A percentile compares a stretch with the other conserved stretches of the same genome.
These are phyloP conservation scores for Ecliptopera silaceata DNA, from an alignment of 2,888 invertebrate genomes.

Conservation along the genomic window DNA sequence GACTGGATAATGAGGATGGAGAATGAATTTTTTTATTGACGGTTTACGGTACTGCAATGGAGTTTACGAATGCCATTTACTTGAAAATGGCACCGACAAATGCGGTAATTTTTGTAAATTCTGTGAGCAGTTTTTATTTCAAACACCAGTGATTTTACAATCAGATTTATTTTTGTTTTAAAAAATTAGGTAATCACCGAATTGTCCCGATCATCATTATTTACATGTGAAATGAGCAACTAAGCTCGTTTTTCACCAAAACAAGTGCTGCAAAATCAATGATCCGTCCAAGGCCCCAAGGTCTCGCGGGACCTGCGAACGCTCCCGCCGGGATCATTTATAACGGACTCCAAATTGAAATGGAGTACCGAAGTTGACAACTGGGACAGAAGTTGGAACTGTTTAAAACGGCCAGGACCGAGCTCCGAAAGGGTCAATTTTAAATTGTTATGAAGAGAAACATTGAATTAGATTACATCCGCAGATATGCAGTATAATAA, in stretches of 20 bases:
- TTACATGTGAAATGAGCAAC: not conserved
- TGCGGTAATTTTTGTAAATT: constrained; percentile 15
- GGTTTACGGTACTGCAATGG: constrained; percentile 35
- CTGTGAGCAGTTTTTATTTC: not conserved
- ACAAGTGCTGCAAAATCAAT: constrained; percentile 22
- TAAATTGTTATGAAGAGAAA: not conserved
- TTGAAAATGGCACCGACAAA: constrained; percentile 14
- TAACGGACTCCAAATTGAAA: constrained; percentile 18
- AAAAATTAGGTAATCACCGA: no score
- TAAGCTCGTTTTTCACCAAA: constrained; percentile 8
- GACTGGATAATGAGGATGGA: constrained; percentile 39
- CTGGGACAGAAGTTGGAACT: constrained; percentile 22
- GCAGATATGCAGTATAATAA: no score
- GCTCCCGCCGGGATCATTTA: constrained; percentile 15
- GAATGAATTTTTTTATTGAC: constrained; percentile 39
- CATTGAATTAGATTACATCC: constrained; percentile 4
- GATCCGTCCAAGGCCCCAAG: constrained; percentile 19
- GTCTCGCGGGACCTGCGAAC: constrained; percentile 9
- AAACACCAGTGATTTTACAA: not conserved
- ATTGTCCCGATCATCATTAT: no score
- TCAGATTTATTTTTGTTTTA: no score
- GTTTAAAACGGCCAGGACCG: constrained; percentile 1
- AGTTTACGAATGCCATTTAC: constrained; percentile 30
- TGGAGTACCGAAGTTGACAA: constrained; percentile 14
- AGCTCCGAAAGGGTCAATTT: constrained; percentile 2